Base-by-base conservation (phyloP, 2,797 vertebrate species). In the Acridotheres tristis region DNA sequence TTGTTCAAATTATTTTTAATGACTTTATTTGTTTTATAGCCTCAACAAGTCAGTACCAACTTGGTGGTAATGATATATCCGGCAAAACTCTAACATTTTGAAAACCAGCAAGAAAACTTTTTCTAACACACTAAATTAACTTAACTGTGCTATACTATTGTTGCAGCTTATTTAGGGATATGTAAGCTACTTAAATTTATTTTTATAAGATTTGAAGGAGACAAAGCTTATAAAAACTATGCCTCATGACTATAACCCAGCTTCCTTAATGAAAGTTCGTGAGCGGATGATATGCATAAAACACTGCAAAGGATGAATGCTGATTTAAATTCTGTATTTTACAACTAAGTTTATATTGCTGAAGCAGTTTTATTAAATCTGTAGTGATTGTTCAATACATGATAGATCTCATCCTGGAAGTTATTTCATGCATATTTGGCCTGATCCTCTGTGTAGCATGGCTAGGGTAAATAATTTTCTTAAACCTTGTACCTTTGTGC, bases 1-100 rank as follows among this genome's bases (percentile, higher is more conserved):
- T 98, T 98, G 97, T 98, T 97, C 97, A 98, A 98, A 98, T 98
- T 98, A 98, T 98, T 98, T 98, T 98, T 98, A 98, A 98, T 98
- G 98, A 97, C 98, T 98, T 98, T 97, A 97, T 98, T 98, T 98
- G 96, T 97, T 98, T 98, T 98, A 98, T 97, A 96, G 96, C 93
- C 96, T 98, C 93, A 83, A 95, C 94, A 97, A 98, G 97, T 97
- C 97, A 97, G 96, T 97, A 98, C 97, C 95, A 97, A 97, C 97
- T 97, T 97, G 95, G 96, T 97, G 95, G 97, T 97, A 97, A 98
- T 96, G 96, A 97, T 97, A 97, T 97, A 97, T 97, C 97, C 91
- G 29, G 96, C 96, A 97, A 98, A 97, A 97, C 95, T 96, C 96
- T 94, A 97, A 96, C 91, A 92, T 97, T 96, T 97, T 92, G 75